Percentiles rank a stretch among this genome's conserved stretches.
phyloP scores from a whole-genome alignment of 2,797 vertebrate species.

The Helarctos malayanus region DNA sequence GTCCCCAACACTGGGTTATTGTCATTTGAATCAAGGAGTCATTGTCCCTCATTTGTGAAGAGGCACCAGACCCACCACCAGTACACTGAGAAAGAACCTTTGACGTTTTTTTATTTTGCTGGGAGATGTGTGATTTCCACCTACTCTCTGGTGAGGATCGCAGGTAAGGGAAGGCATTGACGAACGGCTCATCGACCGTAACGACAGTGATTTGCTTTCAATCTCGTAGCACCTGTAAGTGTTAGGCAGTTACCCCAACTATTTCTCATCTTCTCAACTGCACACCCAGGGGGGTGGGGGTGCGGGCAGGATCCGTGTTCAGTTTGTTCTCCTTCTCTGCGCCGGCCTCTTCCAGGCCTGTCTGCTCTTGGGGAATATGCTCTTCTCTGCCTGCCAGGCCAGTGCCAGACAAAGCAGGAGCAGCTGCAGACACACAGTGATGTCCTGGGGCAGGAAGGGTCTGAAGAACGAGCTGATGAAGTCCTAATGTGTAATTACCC shows the following conservation, averaged over 20 bases:
- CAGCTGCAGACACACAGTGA: neutral
- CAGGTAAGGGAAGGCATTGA: neutral
- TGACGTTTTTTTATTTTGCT: neutral
- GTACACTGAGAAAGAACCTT: neutral
- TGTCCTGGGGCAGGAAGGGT: neutral
- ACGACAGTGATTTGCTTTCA: neutral
- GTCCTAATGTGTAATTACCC: neutral
- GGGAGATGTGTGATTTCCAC: neutral
- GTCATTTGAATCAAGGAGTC: slow-evolving; percentile 2
- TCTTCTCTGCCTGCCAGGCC: neutral
- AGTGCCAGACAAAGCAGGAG: neutral
- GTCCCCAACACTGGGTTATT: neutral
- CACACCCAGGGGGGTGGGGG: neutral
- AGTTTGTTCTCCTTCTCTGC: neutral
- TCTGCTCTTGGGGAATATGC: neutral
- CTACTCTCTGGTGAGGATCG: neutral
- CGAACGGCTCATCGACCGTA: neutral
- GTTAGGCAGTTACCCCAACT: neutral
- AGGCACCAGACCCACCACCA: neutral
- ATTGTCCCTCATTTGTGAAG: neutral
- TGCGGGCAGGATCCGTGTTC: neutral
- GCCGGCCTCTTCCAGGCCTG: neutral
- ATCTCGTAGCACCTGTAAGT: neutral
- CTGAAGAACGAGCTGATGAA: neutral
- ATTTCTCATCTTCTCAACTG: neutral